Base-by-base conservation (phyloP, 30 jellyfish, hydroid and myxozoan genomes). In the Aurelia sp. region DNA sequence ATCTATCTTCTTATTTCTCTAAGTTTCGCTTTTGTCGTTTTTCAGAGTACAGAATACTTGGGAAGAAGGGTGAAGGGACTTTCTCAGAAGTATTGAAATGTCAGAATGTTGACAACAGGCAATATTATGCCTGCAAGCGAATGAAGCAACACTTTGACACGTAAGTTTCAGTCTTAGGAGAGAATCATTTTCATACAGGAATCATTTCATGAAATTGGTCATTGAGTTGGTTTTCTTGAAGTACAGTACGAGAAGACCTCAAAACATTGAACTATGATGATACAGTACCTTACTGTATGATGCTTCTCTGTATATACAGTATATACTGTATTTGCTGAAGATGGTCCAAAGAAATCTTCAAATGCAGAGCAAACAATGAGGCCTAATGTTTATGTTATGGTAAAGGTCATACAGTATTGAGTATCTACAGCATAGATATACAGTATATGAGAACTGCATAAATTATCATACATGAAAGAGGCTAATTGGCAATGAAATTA, bases 41-140 rank as follows among this genome's bases (percentile, higher is more conserved):
- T 79, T 16, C 30, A 91, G 97, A 87, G 59, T 91, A 91, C 74
- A 75, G 97, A 16, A 91, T 91, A 16, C 93, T 91, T 23, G 97
- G 96, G 18, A 91, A 91, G 87, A 91, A 91, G 73, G 97, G 97
- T 37, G 97, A 91, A 73, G 97, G 97, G 19, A 91, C 97, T 31
- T 91, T 91, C 71, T 91, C 97, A 20, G 97, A 81, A 63, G 97
- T 91, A 60, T 68, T 91, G 30, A 91, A 91, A 73, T 91, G 97
- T 57, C 97, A 91, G 64, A 91, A 90, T 78, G 87, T 85, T 9
- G 93, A 84, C 52, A 66, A 91, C 73, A 81, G 97, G 40, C 90
- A 83, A 35, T 83, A 64, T 52, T 91, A 81, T 91, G 97, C 97
- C 31, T 91, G 97, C 76, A 91, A 91, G 74, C 77, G 97, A 33